Evolutionary conservation across 2,113 vertebrate species (phyloP), one percentile per base, ranked within the genome.

Genomic region (Hiodon tergisus): DNA sequence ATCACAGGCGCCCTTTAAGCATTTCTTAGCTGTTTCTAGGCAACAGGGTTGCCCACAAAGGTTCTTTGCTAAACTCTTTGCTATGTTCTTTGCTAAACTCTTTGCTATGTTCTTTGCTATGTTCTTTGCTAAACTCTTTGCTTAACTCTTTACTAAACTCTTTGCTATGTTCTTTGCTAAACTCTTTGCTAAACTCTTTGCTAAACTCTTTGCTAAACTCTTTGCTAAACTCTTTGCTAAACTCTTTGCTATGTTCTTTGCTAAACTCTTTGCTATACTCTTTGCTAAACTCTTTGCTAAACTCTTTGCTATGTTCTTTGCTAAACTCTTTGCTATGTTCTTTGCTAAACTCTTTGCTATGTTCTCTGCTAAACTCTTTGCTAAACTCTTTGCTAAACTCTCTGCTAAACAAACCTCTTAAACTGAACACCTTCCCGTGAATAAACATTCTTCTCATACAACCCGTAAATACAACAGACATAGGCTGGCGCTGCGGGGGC

Each of bases 1-100:
- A 89, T 87, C 84, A 86, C 81, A 84, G 46, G 31, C 31, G 54
- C 81, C 75, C 78, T 78, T 78, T 84, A 14, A 80, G 83, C 81
- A 84, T 74, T 73, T 83, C 85, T 83, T 81, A 76, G 70, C 75
- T 80, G 89, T 90, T 90, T 84, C 90, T 83, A 87, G 84, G 90
- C 83, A 88, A 92, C 87, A 66, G 81, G 84, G 82, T 87, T 88
- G 83, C 76, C 80, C 66, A 57, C 82, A 82, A 83, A 76, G 82
- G 87, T 81, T 80, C 79, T 69, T 83, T 78, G 83, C 57, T 73
- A 76, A 69, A 77, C 67, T 58, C 67, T 31, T 31, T 31, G 31
- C 31, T 31, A 31, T 31, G 31, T 31, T 31, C 31, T 31, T 31
- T 31, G 31, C 31, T 31, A 31, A 31, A 31, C 31, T 58, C 67